A percentile compares a stretch with the other conserved stretches of the same genome.
phyloP scores from a whole-genome alignment of 2,113 vertebrate genomes.

The Syngnathus floridae region DNA sequence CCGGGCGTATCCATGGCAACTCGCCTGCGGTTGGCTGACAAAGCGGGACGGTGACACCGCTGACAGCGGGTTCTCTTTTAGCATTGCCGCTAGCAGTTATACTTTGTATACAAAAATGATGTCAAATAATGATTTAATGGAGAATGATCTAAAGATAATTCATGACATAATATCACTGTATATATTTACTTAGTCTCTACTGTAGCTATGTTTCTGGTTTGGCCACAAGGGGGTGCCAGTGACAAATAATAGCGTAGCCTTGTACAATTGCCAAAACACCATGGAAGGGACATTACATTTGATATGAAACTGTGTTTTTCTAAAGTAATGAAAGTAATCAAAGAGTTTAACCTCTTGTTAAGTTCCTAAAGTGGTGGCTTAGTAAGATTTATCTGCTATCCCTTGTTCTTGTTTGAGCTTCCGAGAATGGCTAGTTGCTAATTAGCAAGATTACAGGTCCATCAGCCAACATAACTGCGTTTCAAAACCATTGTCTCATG shows the following conservation, averaged over 20 bases:
- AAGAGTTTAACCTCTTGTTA: too few species aligned
- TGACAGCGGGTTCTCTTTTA: conserved; percentile 28
- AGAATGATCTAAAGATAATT: background rate
- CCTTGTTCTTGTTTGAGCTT: background rate
- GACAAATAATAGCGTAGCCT: conserved; percentile 1
- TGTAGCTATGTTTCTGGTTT: background rate
- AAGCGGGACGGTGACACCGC: conserved; percentile 41
- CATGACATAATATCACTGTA: background rate
- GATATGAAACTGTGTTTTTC: background rate
- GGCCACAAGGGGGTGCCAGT: conserved; percentile 46
- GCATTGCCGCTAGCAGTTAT: conserved; percentile 8
- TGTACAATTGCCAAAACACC: background rate
- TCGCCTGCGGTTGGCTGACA: conserved; percentile 29
- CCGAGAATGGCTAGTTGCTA: conserved; percentile 9
- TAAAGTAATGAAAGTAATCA: too few species aligned
- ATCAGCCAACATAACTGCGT: background rate
- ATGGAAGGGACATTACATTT: background rate
- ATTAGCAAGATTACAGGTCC: conserved; percentile 9
- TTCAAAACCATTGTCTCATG: background rate
- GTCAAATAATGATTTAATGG: background rate
- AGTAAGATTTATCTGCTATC: background rate
- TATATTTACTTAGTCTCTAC: background rate
- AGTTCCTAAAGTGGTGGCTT: background rate
- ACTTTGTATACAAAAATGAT: background rate
- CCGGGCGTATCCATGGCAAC: conserved; percentile 44